These are phyloP conservation scores for Drosophila grimshawi DNA, from an alignment of 1,140 invertebrate species.

Conservation along the genomic window DNA sequence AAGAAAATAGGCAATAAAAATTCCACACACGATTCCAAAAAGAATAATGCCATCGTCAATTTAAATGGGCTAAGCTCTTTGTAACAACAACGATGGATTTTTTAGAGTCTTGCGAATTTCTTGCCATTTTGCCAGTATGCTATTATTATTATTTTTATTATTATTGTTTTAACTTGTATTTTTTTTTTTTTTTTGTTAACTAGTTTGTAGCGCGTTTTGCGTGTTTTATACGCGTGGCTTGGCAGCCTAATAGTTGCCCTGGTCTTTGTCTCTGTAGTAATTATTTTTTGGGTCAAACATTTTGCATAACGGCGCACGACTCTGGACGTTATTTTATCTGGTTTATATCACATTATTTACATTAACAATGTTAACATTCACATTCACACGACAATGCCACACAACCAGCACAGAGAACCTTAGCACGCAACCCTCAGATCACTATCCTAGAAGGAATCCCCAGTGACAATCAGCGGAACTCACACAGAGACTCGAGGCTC, in stretches of 20 bases:
- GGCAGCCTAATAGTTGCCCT: slow-evolving; percentile 44
- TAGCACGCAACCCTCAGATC: slow-evolving; percentile 33
- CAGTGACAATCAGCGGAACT: slow-evolving; percentile 23
- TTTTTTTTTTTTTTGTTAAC: slow-evolving; percentile 26
- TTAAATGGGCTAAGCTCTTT: slow-evolving; percentile 32
- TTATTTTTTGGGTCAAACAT: slow-evolving; percentile 70
- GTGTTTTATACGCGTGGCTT: slow-evolving; percentile 62
- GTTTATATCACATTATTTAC: slow-evolving; percentile 32
- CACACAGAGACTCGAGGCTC: not conserved
- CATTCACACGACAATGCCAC: slow-evolving; percentile 61
- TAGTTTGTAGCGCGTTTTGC: slow-evolving; percentile 34
- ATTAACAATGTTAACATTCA: slow-evolving; percentile 14
- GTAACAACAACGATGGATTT: slow-evolving; percentile 17
- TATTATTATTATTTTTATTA: slow-evolving; percentile 20
- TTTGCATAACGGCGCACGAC: slow-evolving; percentile 71
- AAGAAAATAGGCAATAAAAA: slow-evolving; percentile 20
- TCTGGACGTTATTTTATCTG: slow-evolving; percentile 34
- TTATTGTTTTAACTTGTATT: not conserved
- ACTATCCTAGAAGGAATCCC: not conserved
- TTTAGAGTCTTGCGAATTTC: slow-evolving; percentile 21
- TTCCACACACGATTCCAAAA: slow-evolving; percentile 37
- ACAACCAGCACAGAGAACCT: slow-evolving; percentile 38
- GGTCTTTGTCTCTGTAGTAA: slow-evolving; percentile 54
- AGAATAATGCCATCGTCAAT: slow-evolving; percentile 29
- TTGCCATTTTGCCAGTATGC: slow-evolving; percentile 12